Base-by-base conservation (phyloP, 1,140 invertebrate genomes). In the Cepaea nemoralis region DNA sequence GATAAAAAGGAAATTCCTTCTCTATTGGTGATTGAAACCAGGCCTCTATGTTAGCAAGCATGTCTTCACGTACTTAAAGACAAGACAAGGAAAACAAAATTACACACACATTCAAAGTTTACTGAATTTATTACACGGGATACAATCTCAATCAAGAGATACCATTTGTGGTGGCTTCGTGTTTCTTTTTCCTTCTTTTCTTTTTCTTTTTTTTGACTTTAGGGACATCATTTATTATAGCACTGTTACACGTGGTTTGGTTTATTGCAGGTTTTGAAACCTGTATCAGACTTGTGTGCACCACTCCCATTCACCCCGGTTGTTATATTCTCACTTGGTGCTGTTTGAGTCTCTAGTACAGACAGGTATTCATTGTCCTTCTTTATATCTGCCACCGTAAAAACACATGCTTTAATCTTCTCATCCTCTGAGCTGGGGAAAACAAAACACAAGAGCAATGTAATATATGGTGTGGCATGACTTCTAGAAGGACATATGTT, bases 391-490 rank as follows among this genome's bases (percentile, higher is more conserved):
- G 19, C 31, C 63, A 67, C 77, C 59, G 50, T 35, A 48, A 27
- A 69, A 33, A 45, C 27, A 33, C 74, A 66, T 27, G 77, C 74
- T 55, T 69, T 78, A 33, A 55, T 39, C 79, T 39, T 48, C 77
- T 48, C 77, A 67, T 27, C 39, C 77, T 79, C 66, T 45, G 37
- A 16, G 55, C 48, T 45, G 3, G 22, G 33, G n/a, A 50, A 42
- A 16, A 27, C 22, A 55, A 55, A 14, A 55, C 50, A 55, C 19
- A 22, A 8, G 19, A 55, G 19, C 50, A 5, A 22, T 10, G 19
- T 55, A 22, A 14, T 22, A n/a, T n/a, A n/a, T n/a, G n/a, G n/a
- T n/a, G n/a, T n/a, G n/a, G n/a, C n/a, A n/a, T n/a, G n/a, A n/a
- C n/a, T n/a, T n/a, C n/a, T n/a, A n/a, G n/a, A n/a, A n/a, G n/a